Base-by-base conservation (phyloP, 2,888 invertebrate genomes). In the Clitarchus hookeri region DNA sequence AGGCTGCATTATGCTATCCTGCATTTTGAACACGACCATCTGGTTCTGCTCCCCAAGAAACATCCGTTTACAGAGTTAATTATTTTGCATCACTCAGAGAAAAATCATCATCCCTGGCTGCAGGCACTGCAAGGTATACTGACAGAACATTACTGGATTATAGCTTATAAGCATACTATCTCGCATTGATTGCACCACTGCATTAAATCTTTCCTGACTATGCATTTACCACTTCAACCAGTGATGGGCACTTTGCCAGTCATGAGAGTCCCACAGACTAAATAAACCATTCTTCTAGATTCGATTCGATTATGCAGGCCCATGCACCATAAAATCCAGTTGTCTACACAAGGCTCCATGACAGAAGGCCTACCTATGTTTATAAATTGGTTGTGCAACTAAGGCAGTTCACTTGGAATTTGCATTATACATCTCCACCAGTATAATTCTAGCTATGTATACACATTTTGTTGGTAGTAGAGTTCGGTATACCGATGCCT, bases 321-420 rank as follows among this genome's bases (percentile, higher is more conserved):
- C 8, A 8, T 84, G 1, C 44, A 26, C 23, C 0, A 83, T 89
- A 12, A 87, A 84, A 23, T 87, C 86, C 6, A 86, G 86, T 19
- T 86, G 85, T 44, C 83, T 86, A 19, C 85, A 88, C 53, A 87
- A 88, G 25, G 85, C 87, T 0, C 87, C 87, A 84, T 25, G 85
- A 19, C 44, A 87, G 4, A 90, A 90, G 78, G 83, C 85, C 2
- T 89, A 89, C 65, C 79, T 89, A 0, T 85, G 87, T 0, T 44
- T 89, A 0, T 89, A 89, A n/a, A 86, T 89, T 88, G 79, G 85
- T 36, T 44, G 78, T 44, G 26, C 44, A n/a, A 85, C n/a, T n/a
- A 85, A 79, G 23, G 85, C 89, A 0, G 85, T 89, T 0, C 89
- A 90, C 83, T 44, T 90, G 3, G 89, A 90, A 78, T 19, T 89